Evolutionary conservation across 2,797 vertebrate genomes (phyloP).

Genomic region (Acridotheres tristis): DNA sequence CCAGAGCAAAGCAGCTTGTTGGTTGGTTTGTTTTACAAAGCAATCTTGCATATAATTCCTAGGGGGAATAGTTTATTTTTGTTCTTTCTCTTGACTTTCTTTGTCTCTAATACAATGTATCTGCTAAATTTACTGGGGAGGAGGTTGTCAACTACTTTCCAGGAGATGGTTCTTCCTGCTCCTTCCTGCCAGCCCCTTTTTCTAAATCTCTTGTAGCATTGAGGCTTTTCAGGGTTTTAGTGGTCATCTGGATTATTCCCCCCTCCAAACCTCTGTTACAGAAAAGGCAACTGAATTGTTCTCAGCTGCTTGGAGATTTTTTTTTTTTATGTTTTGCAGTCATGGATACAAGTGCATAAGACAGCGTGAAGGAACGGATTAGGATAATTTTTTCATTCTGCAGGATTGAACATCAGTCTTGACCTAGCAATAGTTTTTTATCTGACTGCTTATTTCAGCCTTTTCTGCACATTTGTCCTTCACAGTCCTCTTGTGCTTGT

Average conservation of each 20-base stretch:
- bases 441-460: background rate
- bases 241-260: background rate
- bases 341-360: background rate
- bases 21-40: slow-evolving; percentile 30
- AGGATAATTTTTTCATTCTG: background rate
- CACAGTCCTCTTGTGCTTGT: background rate
- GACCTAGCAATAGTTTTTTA: background rate
- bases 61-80: slow-evolving; percentile 31
- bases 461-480: background rate
- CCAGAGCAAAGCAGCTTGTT: slow-evolving; percentile 9
- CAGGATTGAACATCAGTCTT: background rate
- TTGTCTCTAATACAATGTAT: slow-evolving; percentile 18
- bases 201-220: background rate
- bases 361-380: background rate
- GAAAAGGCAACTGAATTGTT: background rate
- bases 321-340: background rate
- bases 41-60: slow-evolving; percentile 21
- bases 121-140: slow-evolving; percentile 7
- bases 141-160: background rate
- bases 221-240: background rate
- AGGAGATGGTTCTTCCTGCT: background rate
- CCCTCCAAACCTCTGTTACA: background rate
- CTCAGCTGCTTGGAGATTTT: background rate
- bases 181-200: background rate
- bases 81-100: slow-evolving; percentile 10